phyloP scores from a whole-genome alignment of 2,113 vertebrate species.

The Gobio gobio region DNA sequence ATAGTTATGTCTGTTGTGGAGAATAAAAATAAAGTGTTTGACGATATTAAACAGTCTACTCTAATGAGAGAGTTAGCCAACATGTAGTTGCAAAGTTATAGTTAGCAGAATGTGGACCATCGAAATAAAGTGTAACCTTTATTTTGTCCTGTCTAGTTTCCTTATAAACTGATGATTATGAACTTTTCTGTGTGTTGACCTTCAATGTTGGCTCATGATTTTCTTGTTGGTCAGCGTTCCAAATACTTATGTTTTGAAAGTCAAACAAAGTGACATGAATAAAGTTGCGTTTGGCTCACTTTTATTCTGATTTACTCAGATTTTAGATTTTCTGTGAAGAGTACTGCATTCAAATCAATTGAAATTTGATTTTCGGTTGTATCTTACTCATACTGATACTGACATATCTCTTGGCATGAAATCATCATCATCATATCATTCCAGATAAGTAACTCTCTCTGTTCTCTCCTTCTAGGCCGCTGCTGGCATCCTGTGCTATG shows the following conservation, averaged over 20 bases:
- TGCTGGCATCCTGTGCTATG: slow-evolving; percentile 95
- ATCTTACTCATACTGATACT: background rate
- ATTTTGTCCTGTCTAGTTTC: background rate
- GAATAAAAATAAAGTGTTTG: too few species aligned
- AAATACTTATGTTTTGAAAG: background rate
- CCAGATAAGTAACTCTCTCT: slow-evolving; percentile 4
- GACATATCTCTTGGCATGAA: background rate
- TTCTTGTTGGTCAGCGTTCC: background rate
- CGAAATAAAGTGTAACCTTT: background rate
- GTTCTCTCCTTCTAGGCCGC: slow-evolving; percentile 81
- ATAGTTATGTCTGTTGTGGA: too few species aligned
- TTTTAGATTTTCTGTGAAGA: background rate
- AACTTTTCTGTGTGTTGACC: background rate
- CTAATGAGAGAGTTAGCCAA: too few species aligned
- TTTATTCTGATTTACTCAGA: background rate
- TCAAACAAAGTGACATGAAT: background rate
- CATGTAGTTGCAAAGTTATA: too few species aligned
- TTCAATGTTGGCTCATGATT: background rate
- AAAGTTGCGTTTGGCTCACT: background rate
- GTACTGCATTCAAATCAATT: background rate
- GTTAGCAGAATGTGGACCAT: too few species aligned
- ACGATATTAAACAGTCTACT: too few species aligned
- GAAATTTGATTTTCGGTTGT: background rate
- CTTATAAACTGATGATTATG: background rate
- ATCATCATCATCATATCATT: background rate